Base-by-base conservation (phyloP, 2,888 invertebrate species). In the Eustalomyia histrio region DNA sequence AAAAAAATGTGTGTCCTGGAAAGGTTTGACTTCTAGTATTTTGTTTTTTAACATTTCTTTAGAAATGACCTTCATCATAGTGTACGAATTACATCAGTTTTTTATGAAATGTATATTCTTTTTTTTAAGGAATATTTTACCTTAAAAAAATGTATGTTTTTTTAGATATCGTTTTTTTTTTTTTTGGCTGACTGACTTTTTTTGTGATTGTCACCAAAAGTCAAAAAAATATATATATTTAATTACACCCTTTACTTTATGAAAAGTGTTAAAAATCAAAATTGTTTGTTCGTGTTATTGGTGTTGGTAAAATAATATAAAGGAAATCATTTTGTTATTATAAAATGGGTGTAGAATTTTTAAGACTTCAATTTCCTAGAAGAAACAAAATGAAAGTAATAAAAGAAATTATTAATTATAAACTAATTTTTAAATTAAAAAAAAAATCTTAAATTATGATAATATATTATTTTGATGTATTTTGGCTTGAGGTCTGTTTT, bases 81-180 rank as follows among this genome's bases (percentile, higher is more conserved):
- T 33, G 17, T 18, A 53, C 55, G 55, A 57, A 58, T 69, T 57
- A 53, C 39, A 14, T 67, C 29, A 67, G 33, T 68, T 68, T 75
- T 73, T 73, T 35, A 74, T 6, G 84, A 86, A 10, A 14, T 58
- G 60, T 69, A n/a, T 50, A 60, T 33, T 60, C 61, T 71, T 71
- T 60, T 71, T 71, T 71, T 71, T 61, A 60, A 35, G 50, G 35
- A 52, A 52, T 47, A 2, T 3, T 17, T 55, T 55, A n/a, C 55
- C 18, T 67, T 17, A 67, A 67, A 65, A 67, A 47, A 35, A 47
- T 29, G 1, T 29, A 24, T 35, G 16, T 67, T 39, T 18, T 24
- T 50, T 17, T 17, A 1, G 18, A 53, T 53, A 3, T 53, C 10
- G 33, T 58, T 69, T 69, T 58, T 67, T 67, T 55, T 33, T 29